phyloP scores from a whole-genome alignment of 2,797 vertebrate species.

The Coilia nasus region DNA sequence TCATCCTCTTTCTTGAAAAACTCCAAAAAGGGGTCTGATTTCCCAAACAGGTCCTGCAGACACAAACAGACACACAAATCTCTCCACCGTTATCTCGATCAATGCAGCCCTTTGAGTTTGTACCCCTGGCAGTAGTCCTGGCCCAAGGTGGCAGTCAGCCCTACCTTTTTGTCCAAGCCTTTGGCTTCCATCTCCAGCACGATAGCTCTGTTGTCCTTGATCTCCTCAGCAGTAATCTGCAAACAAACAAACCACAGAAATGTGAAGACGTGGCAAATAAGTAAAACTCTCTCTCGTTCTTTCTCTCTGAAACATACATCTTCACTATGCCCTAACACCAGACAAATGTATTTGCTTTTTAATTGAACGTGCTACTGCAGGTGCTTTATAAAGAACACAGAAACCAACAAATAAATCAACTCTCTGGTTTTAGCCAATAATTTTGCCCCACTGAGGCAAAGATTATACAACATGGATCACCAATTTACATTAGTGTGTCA shows the following conservation, averaged over 20 bases:
- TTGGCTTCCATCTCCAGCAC: conserved; percentile 86
- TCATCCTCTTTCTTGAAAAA: conserved; percentile 82
- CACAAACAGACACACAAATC: not conserved
- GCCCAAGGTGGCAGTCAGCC: not conserved
- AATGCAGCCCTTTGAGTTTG: too few relatives aligned
- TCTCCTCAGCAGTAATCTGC: conserved; percentile 87
- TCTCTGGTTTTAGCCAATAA: not conserved
- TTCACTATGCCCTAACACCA: not conserved
- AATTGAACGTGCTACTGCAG: not conserved
- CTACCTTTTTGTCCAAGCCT: conserved; percentile 92
- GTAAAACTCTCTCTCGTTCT: not conserved
- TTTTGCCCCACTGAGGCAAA: not conserved
- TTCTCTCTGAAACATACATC: not conserved
- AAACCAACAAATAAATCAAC: not conserved
- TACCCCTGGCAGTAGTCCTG: too few relatives aligned
- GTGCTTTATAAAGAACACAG: not conserved
- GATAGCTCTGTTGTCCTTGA: conserved; percentile 86
- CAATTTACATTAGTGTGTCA: not conserved
- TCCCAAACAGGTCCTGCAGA: conserved; percentile 90
- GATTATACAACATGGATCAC: not conserved
- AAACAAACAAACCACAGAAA: conserved; percentile 30
- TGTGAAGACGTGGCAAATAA: conserved; percentile 6
- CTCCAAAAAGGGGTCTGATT: conserved; percentile 92
- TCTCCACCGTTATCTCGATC: not conserved
- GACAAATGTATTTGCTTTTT: not conserved